These are phyloP conservation scores for Galerucella nymphaeae DNA, from an alignment of 2,888 invertebrate genomes.

Conservation along the genomic window DNA sequence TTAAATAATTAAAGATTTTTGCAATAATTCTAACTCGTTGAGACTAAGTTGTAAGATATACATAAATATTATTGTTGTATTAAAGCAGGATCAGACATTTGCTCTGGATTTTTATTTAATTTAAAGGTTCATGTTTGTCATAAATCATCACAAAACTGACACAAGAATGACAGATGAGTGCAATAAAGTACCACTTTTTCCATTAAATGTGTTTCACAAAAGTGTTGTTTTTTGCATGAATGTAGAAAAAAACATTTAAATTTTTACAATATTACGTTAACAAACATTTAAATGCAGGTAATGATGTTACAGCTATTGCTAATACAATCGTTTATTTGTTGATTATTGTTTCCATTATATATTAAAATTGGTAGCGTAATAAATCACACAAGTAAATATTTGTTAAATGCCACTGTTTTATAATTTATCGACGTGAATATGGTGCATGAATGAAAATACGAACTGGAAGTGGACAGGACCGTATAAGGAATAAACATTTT, in stretches of 20 bases:
- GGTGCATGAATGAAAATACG: conserved; percentile 29
- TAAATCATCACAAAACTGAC: too few species aligned
- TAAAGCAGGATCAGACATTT: too few species aligned
- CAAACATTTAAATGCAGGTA: conserved; percentile 2
- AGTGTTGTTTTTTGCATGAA: too few species aligned
- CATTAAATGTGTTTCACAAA: too few species aligned
- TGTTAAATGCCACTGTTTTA: conserved; percentile 39
- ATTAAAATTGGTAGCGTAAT: conserved; percentile 32
- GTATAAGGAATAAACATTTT: not conserved
- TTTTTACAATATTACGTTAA: not conserved
- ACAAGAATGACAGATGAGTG: too few species aligned
- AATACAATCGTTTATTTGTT: conserved; percentile 12
- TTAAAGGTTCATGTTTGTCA: too few species aligned
- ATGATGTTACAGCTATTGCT: not conserved
- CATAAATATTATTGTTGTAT: too few species aligned
- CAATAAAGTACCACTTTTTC: too few species aligned
- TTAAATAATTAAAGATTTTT: too few species aligned
- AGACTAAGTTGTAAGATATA: too few species aligned
- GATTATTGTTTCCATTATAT: conserved; percentile 26
- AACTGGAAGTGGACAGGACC: conserved; percentile 17
- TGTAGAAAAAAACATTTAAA: not conserved
- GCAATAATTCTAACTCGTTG: too few species aligned
- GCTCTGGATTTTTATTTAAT: too few species aligned
- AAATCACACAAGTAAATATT: conserved; percentile 43
- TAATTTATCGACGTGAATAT: conserved; percentile 39